A percentile compares a stretch with the other conserved stretches of the same genome.
Evolutionary conservation across 2,113 vertebrate species (phyloP).

Genomic region (Larimichthys polyactis): DNA sequence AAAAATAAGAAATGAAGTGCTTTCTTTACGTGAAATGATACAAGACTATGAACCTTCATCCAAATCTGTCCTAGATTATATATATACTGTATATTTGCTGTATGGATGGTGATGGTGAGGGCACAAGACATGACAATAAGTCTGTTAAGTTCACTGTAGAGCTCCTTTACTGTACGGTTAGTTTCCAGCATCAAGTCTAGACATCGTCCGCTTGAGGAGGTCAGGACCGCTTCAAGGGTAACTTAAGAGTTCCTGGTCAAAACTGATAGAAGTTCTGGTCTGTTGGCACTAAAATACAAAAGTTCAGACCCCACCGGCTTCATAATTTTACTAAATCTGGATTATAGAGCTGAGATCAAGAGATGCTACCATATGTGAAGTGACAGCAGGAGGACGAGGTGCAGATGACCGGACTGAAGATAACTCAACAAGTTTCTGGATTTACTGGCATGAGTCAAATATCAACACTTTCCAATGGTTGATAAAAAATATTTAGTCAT

Average conservation of each 20-base stretch:
- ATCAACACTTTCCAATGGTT: neutral
- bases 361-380: neutral
- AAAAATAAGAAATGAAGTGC: slow-evolving; percentile 7
- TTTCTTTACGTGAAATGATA: slow-evolving; percentile 22
- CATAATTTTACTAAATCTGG: neutral
- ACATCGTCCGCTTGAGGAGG: too few species aligned
- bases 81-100: neutral
- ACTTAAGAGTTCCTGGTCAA: neutral
- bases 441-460: neutral
- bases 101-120: neutral
- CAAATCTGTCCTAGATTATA: slow-evolving; percentile 19
- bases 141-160: neutral
- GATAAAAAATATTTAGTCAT: too few species aligned
- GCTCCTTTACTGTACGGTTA: neutral
- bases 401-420: neutral
- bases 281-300: slow-evolving; percentile 29
- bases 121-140: slow-evolving; percentile 9
- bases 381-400: slow-evolving; percentile 10
- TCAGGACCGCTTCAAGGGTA: neutral
- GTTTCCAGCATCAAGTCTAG: neutral
- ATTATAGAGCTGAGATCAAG: neutral
- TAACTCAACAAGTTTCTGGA: neutral
- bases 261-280: neutral
- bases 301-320: neutral
- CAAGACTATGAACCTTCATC: slow-evolving; percentile 9